Percentiles rank a stretch among this genome's conserved stretches.
Evolutionary conservation across 2,888 invertebrate species (phyloP).

Genomic region (Schrankia costaestrigalis): DNA sequence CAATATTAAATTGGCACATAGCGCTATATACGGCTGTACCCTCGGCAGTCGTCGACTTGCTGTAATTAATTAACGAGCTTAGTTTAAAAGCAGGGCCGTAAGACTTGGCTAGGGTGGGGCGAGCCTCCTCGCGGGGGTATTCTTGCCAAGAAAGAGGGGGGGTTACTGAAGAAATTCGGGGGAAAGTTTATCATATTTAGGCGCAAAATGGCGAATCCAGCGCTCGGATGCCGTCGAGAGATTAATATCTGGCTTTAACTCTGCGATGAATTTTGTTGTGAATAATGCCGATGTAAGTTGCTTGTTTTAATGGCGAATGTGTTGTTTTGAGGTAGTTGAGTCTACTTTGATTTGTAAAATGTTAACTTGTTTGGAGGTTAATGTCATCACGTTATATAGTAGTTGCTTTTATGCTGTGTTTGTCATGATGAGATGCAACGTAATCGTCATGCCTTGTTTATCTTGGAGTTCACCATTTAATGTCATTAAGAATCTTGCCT

Average conservation of each 20-base stretch:
- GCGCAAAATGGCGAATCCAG: slow-evolving; percentile 81
- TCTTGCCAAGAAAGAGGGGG: slow-evolving; percentile 61
- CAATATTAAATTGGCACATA: slow-evolving; percentile 76
- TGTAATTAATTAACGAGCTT: slow-evolving; percentile 82
- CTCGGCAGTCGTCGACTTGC: slow-evolving; percentile 74
- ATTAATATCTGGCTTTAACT: slow-evolving; percentile 80
- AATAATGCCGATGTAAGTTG: slow-evolving; percentile 68
- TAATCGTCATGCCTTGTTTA: no score
- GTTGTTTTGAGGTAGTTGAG: slow-evolving; percentile 18
- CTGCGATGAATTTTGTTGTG: slow-evolving; percentile 75
- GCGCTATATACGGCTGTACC: slow-evolving; percentile 71
- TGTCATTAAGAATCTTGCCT: no score
- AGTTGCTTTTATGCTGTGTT: no score
- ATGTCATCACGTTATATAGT: no score
- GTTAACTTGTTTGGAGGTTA: neutral
- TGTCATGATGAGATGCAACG: no score
- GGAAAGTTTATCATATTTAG: slow-evolving; percentile 81
- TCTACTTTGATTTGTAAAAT: slow-evolving; percentile 6
- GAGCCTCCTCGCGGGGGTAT: slow-evolving; percentile 49
- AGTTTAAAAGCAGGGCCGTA: slow-evolving; percentile 81
- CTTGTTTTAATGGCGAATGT: slow-evolving; percentile 51
- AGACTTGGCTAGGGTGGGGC: slow-evolving; percentile 65
- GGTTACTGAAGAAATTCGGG: slow-evolving; percentile 75
- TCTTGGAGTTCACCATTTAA: no score
- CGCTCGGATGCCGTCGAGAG: slow-evolving; percentile 74